These are phyloP conservation scores for Miichthys miiuy DNA, from an alignment of 2,797 vertebrate genomes.

Conservation along the genomic window DNA sequence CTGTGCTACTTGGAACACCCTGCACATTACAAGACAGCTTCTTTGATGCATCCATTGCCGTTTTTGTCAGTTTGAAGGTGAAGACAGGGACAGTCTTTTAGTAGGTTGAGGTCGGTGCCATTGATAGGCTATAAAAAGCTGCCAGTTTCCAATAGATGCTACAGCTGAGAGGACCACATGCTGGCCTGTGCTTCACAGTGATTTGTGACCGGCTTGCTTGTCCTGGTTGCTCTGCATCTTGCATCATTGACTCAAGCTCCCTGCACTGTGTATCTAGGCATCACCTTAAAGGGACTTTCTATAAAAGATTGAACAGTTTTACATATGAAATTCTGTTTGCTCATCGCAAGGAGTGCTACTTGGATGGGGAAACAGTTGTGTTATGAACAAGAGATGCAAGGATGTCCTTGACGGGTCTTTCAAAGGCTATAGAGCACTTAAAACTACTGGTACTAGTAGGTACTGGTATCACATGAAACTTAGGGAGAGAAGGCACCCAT, in stretches of 20 bases:
- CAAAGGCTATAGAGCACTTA: no score
- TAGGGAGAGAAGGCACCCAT: no score
- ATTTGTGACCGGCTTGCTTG: constrained; percentile 8
- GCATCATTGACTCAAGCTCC: constrained; percentile 3
- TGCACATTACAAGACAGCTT: neutral
- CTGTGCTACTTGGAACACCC: neutral
- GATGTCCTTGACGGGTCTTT: no score
- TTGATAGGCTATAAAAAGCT: neutral
- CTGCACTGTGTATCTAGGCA: neutral
- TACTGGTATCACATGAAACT: no score
- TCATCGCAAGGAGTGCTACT: neutral
- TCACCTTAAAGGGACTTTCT: neutral
- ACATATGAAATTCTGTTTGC: neutral
- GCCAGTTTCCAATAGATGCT: constrained; percentile 5
- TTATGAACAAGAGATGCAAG: neutral
- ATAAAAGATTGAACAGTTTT: neutral
- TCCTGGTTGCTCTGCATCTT: constrained; percentile 7
- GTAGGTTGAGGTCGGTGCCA: constrained; percentile 4
- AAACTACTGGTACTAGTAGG: no score
- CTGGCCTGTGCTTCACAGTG: constrained; percentile 8
- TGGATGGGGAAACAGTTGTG: neutral
- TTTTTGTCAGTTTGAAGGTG: neutral
- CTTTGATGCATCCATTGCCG: neutral
- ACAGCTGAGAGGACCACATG: constrained; percentile 21
- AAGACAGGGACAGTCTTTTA: neutral